Evolutionary conservation across 2,888 invertebrate genomes (phyloP).

Genomic region (Sphecodes monilicornis): DNA sequence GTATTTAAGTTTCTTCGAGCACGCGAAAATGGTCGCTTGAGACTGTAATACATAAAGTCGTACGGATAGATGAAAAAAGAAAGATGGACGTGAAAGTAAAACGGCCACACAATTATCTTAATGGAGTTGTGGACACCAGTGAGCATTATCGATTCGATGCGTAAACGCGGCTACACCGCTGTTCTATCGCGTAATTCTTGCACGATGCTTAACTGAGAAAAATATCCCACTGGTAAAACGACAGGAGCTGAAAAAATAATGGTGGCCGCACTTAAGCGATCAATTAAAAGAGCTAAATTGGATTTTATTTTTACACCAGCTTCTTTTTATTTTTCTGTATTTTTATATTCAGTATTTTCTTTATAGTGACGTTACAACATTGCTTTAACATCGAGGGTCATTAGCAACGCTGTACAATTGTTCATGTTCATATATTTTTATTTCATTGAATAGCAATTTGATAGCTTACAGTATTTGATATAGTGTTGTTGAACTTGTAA

Average conservation of each 20-base stretch:
- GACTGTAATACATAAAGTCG: slow-evolving; percentile 31
- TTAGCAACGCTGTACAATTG: too few relatives aligned
- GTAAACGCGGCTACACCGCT: slow-evolving; percentile 41
- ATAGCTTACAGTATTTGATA: too few relatives aligned
- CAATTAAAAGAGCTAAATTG: background rate
- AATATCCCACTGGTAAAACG: background rate
- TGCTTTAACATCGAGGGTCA: too few relatives aligned
- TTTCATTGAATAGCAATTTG: too few relatives aligned
- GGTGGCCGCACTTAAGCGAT: background rate
- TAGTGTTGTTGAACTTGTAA: too few relatives aligned
- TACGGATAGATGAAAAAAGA: slow-evolving; percentile 48
- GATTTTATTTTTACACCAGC: background rate
- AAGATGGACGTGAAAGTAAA: slow-evolving; percentile 66
- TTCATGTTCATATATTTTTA: too few relatives aligned
- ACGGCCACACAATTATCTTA: slow-evolving; percentile 80
- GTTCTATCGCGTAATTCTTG: slow-evolving; percentile 20
- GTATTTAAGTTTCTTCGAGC: slow-evolving; percentile 8
- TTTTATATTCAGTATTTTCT: background rate
- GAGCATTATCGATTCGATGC: slow-evolving; percentile 78
- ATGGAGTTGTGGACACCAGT: slow-evolving; percentile 80
- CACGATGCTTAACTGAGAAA: background rate
- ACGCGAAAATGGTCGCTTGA: slow-evolving; percentile 20
- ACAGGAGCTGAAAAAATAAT: background rate
- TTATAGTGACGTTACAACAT: too few relatives aligned
- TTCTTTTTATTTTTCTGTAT: background rate